Base-by-base conservation (phyloP, 2,888 invertebrate species). In the Platynereis dumerilii region DNA sequence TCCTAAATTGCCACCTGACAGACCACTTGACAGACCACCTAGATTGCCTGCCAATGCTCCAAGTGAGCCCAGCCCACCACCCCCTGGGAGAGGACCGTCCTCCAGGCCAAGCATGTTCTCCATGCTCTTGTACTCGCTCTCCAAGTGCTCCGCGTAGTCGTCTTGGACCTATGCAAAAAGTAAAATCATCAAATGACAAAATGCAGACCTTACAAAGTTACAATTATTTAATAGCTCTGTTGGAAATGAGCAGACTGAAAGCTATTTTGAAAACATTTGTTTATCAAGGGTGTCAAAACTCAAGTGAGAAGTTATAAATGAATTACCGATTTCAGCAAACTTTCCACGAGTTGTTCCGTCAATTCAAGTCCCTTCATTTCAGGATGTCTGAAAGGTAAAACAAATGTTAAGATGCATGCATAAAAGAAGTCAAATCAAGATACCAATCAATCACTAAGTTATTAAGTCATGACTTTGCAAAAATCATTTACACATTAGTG, bases 81-180 rank as follows among this genome's bases (percentile, higher is more conserved):
- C 34, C 12, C 34, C 34, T 12, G 12, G 5, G 7, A 7, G 34
- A 12, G 5, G 7, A 7, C 34, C 48, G 42, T 42, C 12, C 7
- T n/a, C 20, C 5, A 48, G 48, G 48, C 48, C 48, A n/a, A 48
- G 22, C 48, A 48, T 48, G n/a, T 48, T 48, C 48, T 48, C 48
- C 48, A 48, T 48, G 48, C 22, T 48, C 48, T 48, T 48, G 22
- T 48, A 48, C 48, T 48, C 48, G 17, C 17, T 48, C 17, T 48
- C 48, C 22, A 48, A 48, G 17, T 48, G 48, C 48, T 48, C 48
- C n/a, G 5, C 7, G 22, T 48, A 48, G 7, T 48, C 48, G 5
- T 48, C 48, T n/a, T 48, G 48, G 3, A 48, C 48, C 48, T 48
- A 17, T 12, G 22, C n/a, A 48, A 48, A n/a, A 48, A 42, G 10